Percentiles rank a stretch among this genome's conserved stretches.
phyloP scores from a whole-genome alignment of 2,888 invertebrate genomes.

The Trissoscelio sp. region DNA sequence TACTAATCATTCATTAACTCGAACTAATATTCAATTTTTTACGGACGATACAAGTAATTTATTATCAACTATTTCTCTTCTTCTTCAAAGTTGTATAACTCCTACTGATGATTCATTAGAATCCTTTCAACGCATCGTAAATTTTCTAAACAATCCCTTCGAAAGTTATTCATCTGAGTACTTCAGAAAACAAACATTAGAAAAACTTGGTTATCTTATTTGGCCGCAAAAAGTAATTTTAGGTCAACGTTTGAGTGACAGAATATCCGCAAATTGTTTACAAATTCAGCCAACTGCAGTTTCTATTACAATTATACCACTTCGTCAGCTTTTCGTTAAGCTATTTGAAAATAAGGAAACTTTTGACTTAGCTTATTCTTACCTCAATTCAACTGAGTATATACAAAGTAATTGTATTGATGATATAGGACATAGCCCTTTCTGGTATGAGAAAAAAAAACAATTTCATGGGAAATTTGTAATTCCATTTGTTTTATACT shows the following conservation, averaged over 20 bases:
- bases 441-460: slow-evolving; percentile 18
- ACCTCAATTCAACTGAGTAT: slow-evolving; percentile 10
- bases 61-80: slow-evolving; percentile 15
- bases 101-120: slow-evolving; percentile 7
- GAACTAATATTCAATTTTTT: slow-evolving; percentile 9
- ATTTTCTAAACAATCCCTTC: slow-evolving; percentile 40
- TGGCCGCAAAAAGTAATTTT: slow-evolving; percentile 39
- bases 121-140: slow-evolving; percentile 6
- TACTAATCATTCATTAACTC: slow-evolving; percentile 6
- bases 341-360: slow-evolving; percentile 6
- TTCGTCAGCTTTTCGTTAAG: slow-evolving; percentile 4
- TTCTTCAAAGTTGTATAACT: slow-evolving; percentile 6
- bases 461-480: slow-evolving; percentile 23
- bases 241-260: slow-evolving; percentile 20
- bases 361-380: slow-evolving; percentile 3
- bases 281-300: slow-evolving; percentile 1
- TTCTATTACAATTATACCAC: neutral
- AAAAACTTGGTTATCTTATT: slow-evolving; percentile 11
- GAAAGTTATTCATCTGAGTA: slow-evolving; percentile 38
- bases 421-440: slow-evolving; percentile 24
- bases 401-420: slow-evolving; percentile 2
- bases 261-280: neutral
- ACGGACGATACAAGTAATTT: slow-evolving; percentile 20
- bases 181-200: slow-evolving; percentile 24
- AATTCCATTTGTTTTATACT: slow-evolving; percentile 23